Evolutionary conservation across 2,888 invertebrate species (phyloP), one percentile per base, ranked within the genome.

Genomic region (Phortica okadai): DNA sequence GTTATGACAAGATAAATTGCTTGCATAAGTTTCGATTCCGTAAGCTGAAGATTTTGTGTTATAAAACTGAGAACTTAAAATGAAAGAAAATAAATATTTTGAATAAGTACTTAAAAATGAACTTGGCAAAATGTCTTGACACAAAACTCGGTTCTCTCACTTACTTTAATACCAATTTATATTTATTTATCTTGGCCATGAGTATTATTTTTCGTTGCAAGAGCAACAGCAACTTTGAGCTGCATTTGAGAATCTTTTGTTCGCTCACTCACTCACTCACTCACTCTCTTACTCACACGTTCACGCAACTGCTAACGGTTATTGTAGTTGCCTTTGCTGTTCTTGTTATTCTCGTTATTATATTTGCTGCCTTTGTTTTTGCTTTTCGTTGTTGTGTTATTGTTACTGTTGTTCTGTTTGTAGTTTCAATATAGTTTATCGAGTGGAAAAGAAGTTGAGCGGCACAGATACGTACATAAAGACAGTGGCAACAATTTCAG

Each of bases 181-280:
- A n/a, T n/a, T n/a, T n/a, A n/a, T 66, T 66, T 66, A 66, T 66
- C 66, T 66, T 66, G 21, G 66, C 66, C 66, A 66, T 66, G 21
- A 42, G 16, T 66, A 25, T 50, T 50, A 33, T 66, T 62, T 8
- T 6, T 62, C 16, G n/a, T 14, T 21, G 14, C 59, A 25, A 21
- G 6, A 62, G 8, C 14, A 14, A 25, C 21, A 21, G 11, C 7
- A 62, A 3, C 8, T 21, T 62, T 14, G 1, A 4, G 14, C 54
- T 54, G 54, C 10, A 54, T 14, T 62, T 8, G 25, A 14, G 8
- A 2, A 14, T 5, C 25, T 62, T 62, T 58, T 58, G n/a, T n/a
- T n/a, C n/a, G n/a, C n/a, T n/a, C n/a, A n/a, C n/a, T n/a, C n/a
- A 0, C 5, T 25, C 59, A 62, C 59, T 25, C 2, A 21, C n/a